Conservation (phyloP, 2,113 vertebrate genomes). For the Thamnaconus septentrionalis region DNA sequence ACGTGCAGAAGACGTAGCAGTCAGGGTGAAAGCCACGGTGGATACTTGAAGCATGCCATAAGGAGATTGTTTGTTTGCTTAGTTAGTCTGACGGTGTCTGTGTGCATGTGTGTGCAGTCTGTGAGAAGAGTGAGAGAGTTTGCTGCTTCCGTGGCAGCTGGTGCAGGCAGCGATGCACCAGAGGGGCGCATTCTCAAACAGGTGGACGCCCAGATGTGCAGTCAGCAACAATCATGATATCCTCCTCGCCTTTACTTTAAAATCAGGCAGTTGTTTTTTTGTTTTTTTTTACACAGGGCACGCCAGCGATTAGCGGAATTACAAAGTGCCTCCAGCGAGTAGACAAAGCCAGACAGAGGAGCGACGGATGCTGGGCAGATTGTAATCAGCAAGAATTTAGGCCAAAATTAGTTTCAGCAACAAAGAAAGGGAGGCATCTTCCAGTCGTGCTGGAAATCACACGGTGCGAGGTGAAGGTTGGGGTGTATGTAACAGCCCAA, state of each 20-base stretch:
- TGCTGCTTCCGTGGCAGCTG: background rate
- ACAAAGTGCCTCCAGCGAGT: background rate
- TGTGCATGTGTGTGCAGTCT: too few species aligned
- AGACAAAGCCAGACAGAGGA: background rate
- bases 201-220: background rate
- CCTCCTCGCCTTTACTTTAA: conserved; percentile 11
- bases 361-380: background rate
- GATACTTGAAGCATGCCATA: too few species aligned
- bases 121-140: too few species aligned
- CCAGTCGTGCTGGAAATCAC: conserved; percentile 1
- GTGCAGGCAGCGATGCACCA: conserved; percentile 13
- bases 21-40: too few species aligned
- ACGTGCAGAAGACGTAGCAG: too few species aligned
- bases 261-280: background rate
- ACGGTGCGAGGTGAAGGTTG: background rate
- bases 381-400: conserved; percentile 6
- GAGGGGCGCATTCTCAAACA: conserved; percentile 46
- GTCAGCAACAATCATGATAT: conserved; percentile 36
- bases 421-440: background rate
- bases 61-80: too few species aligned
- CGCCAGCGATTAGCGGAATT: too few species aligned
- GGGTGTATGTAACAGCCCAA: conserved; percentile 4
- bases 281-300: background rate
- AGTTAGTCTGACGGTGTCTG: too few species aligned
- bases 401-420: background rate